Percentiles rank a stretch among this genome's conserved stretches.
Evolutionary conservation across 2,113 vertebrate genomes (phyloP).

Genomic region (Azemiops feae): DNA sequence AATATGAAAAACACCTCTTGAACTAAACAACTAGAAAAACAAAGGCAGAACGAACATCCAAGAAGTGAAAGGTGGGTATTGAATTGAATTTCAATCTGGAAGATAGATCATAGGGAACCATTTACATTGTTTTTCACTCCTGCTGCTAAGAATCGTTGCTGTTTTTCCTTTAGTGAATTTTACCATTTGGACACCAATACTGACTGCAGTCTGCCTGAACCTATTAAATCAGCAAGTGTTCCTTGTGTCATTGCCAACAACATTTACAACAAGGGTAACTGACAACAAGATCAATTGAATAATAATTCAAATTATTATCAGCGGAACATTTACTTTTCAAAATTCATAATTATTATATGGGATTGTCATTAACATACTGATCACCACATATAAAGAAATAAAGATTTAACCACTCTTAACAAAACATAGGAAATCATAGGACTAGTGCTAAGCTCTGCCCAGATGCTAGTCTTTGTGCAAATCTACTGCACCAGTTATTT

Average conservation of each 20-base stretch:
- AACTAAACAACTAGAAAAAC: neutral
- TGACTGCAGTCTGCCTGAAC: neutral
- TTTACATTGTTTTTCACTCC: neutral
- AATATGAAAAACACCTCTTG: neutral
- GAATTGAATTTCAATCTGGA: neutral
- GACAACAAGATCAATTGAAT: neutral
- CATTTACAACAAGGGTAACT: neutral
- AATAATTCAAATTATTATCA: neutral
- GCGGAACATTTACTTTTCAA: neutral
- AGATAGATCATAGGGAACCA: neutral
- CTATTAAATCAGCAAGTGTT: neutral
- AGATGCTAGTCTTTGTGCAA: neutral
- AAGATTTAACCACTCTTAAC: neutral
- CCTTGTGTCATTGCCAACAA: neutral
- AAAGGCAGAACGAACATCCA: neutral
- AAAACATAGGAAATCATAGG: neutral
- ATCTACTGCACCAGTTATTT: neutral
- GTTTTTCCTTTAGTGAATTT: neutral
- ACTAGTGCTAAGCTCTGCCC: neutral
- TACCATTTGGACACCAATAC: neutral
- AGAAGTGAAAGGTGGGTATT: neutral
- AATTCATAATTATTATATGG: neutral
- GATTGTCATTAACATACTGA: neutral
- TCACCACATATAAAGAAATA: neutral
- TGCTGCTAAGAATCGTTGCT: neutral